Conservation (phyloP, 2,888 invertebrate species). For the Tenodera sinensis region DNA sequence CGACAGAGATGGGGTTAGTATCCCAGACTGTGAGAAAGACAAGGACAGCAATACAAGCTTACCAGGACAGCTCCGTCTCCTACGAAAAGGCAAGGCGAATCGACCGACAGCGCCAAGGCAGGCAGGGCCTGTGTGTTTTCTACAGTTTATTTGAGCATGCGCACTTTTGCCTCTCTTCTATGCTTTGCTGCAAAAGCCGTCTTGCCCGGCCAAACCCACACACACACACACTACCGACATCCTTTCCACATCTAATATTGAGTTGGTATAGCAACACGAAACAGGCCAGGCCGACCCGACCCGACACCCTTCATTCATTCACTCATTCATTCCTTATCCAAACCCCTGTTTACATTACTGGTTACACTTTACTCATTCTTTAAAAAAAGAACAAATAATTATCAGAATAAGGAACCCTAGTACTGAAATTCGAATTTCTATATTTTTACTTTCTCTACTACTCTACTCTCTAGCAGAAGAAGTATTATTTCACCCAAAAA, state of each 20-base stretch:
- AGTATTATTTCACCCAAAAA: too few relatives aligned
- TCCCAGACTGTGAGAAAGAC: not conserved
- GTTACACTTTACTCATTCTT: too few relatives aligned
- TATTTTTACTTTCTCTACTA: too few relatives aligned
- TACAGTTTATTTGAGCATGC: constrained; percentile 24
- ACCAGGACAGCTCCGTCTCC: not conserved
- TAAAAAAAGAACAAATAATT: too few relatives aligned
- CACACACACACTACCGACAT: not conserved
- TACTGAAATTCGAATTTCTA: too few relatives aligned
- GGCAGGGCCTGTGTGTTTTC: constrained; percentile 19
- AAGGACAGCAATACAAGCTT: not conserved
- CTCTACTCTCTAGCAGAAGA: too few relatives aligned
- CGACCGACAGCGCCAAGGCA: constrained; percentile 3
- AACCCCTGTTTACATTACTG: too few relatives aligned
- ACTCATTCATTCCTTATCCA: not conserved
- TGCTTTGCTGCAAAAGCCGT: not conserved
- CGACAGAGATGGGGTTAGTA: not conserved
- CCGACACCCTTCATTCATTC: not conserved
- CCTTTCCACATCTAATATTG: constrained; percentile 17
- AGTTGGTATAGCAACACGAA: constrained; percentile 3
- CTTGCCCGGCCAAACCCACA: not conserved
- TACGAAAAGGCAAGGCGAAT: constrained; percentile 14
- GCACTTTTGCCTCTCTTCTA: constrained; percentile 11
- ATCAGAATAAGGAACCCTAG: too few relatives aligned
- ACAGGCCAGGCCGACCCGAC: too few relatives aligned